Percentiles rank a stretch among this genome's conserved stretches.
These are phyloP conservation scores for Aurelia sp. DNA, from an alignment of 30 jellyfish, hydroid and myxozoan species.

Conservation along the genomic window DNA sequence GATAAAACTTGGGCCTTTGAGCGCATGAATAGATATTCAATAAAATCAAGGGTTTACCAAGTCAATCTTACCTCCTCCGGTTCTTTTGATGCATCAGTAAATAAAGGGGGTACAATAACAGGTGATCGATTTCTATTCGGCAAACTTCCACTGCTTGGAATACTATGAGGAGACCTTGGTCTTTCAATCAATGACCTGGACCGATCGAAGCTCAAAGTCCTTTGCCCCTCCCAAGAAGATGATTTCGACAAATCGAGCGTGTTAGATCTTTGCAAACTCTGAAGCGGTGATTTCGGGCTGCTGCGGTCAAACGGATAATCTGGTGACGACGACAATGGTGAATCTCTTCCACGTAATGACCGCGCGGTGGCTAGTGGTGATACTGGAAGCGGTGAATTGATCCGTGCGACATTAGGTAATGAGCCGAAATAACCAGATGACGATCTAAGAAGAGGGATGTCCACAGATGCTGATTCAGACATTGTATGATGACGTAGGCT, in stretches of 20 bases:
- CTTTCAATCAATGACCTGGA: constrained; percentile 43
- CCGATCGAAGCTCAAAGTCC: constrained; percentile 30
- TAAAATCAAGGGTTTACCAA: too few relatives aligned
- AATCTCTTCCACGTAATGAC: constrained; percentile 18
- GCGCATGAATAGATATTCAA: too few relatives aligned
- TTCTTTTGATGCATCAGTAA: constrained; percentile 30
- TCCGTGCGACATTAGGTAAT: constrained; percentile 36
- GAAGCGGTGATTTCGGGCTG: constrained; percentile 12
- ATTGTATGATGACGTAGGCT: constrained; percentile 62
- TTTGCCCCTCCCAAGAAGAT: constrained; percentile 8
- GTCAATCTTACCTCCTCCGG: constrained; percentile 40
- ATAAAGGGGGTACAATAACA: constrained; percentile 48
- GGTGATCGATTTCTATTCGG: constrained; percentile 26
- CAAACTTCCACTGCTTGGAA: constrained; percentile 47
- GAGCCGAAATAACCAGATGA: constrained; percentile 72
- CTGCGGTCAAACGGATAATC: constrained; percentile 48
- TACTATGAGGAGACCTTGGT: constrained; percentile 47
- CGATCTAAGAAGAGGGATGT: constrained; percentile 39
- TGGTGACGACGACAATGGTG: constrained; percentile 57
- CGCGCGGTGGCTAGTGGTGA: constrained; percentile 56
- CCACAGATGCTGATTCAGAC: constrained; percentile 49
- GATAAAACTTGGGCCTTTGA: too few relatives aligned
- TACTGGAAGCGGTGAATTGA: constrained; percentile 49
- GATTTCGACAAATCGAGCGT: constrained; percentile 8
- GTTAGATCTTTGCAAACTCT: constrained; percentile 11